Conservation (phyloP, 2,797 vertebrate genomes). For the Parauchenoglanis punctatus region DNA sequence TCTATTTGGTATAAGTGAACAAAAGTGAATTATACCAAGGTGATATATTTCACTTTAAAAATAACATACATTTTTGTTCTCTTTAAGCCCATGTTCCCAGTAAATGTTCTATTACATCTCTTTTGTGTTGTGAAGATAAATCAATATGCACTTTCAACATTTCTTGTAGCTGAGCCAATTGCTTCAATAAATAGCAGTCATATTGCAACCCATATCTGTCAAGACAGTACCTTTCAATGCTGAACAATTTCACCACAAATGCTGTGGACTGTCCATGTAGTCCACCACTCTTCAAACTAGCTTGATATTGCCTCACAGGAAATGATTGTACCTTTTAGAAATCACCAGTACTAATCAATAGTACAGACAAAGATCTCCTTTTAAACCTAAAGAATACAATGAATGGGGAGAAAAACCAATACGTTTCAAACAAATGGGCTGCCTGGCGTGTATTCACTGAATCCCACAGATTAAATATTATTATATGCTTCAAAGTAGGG, state of each 20-base stretch:
- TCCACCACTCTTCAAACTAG: slow-evolving; percentile 41
- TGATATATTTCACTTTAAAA: slow-evolving; percentile 6
- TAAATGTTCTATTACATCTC: slow-evolving; percentile 17
- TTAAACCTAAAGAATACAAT: slow-evolving; percentile 44
- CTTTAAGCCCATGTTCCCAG: slow-evolving; percentile 16
- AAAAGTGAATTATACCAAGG: background rate
- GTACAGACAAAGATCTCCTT: slow-evolving; percentile 42
- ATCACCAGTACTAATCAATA: slow-evolving; percentile 52
- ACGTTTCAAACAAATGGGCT: slow-evolving; percentile 22
- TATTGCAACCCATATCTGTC: slow-evolving; percentile 42
- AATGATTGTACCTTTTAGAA: slow-evolving; percentile 43
- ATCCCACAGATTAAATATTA: slow-evolving; percentile 12
- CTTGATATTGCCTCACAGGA: slow-evolving; percentile 42
- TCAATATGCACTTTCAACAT: slow-evolving; percentile 48
- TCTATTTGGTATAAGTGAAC: background rate
- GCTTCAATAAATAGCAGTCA: slow-evolving; percentile 48
- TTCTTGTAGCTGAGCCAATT: slow-evolving; percentile 39
- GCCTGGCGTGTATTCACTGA: slow-evolving; percentile 13
- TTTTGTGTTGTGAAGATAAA: slow-evolving; percentile 38
- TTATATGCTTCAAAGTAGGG: slow-evolving; percentile 16
- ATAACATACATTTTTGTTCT: background rate
- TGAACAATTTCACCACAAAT: slow-evolving; percentile 31
- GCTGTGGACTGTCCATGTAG: slow-evolving; percentile 13
- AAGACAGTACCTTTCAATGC: slow-evolving; percentile 20
- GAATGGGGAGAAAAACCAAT: slow-evolving; percentile 44